Conservation (phyloP, 2,113 vertebrate species). For the Lophius piscatorius region DNA sequence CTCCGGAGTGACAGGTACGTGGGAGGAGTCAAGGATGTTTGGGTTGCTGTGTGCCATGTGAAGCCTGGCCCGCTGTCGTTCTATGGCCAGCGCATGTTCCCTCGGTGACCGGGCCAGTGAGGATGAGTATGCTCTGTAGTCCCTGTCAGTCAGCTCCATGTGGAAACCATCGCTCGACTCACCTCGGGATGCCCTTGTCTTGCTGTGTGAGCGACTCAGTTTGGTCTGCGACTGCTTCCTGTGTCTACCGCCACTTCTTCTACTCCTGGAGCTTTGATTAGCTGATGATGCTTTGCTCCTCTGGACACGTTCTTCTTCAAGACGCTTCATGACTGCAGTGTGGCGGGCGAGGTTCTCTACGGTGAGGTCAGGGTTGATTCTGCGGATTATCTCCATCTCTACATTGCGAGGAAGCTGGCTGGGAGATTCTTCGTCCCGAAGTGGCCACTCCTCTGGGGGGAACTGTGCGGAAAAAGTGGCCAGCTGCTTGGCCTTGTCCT, state of each 20-base stretch:
- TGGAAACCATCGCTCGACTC: constrained; percentile 92
- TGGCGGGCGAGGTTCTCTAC: constrained; percentile 97
- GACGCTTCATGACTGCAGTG: constrained; percentile 97
- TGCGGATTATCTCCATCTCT: constrained; percentile 97
- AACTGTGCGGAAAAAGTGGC: constrained; percentile 98
- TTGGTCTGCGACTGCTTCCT: constrained; percentile 92
- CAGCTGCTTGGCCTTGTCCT: constrained; percentile 95
- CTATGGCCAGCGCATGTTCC: constrained; percentile 91
- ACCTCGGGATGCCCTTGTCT: constrained; percentile 91
- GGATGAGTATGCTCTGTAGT: constrained; percentile 90
- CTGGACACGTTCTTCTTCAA: constrained; percentile 96
- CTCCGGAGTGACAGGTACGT: constrained; percentile 95
- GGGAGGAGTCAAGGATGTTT: constrained; percentile 89
- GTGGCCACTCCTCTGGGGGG: constrained; percentile 96
- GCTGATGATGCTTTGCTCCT: constrained; percentile 92
- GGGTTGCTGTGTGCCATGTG: constrained; percentile 93
- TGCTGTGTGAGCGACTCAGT: constrained; percentile 91
- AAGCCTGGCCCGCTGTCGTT: constrained; percentile 88
- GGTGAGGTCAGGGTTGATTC: constrained; percentile 97
- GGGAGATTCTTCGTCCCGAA: constrained; percentile 92
- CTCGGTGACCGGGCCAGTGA: constrained; percentile 87
- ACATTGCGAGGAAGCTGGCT: constrained; percentile 93
- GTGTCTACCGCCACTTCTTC: constrained; percentile 88
- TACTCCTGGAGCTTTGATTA: constrained; percentile 92
- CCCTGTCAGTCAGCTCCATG: constrained; percentile 86